These are phyloP conservation scores for Eugnorisma glareosa DNA, from an alignment of 2,888 invertebrate genomes.

Conservation along the genomic window DNA sequence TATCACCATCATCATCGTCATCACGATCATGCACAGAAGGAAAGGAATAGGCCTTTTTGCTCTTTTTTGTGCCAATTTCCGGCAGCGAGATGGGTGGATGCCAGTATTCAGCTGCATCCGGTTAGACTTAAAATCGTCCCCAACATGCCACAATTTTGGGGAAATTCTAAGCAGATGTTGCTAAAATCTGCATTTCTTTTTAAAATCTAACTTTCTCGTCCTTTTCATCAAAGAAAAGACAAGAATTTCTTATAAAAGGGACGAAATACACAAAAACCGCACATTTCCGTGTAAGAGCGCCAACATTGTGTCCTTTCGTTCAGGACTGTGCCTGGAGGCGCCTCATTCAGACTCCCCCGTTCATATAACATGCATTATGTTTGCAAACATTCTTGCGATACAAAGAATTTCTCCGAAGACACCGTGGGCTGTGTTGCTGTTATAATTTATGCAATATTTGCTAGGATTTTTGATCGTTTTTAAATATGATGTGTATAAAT, in stretches of 20 bases:
- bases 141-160: too few species aligned
- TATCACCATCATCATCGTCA: too few species aligned
- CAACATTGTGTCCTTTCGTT: constrained; percentile 59
- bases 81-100: too few species aligned
- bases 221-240: constrained; percentile 36
- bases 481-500: not conserved
- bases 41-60: too few species aligned
- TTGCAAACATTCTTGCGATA: constrained; percentile 55
- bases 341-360: constrained; percentile 63
- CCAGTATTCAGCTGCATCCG: too few species aligned
- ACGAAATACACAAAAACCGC: constrained; percentile 56
- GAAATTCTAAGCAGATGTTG: too few species aligned
- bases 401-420: constrained; percentile 64
- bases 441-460: constrained; percentile 28
- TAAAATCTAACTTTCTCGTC: not conserved
- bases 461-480: constrained; percentile 19
- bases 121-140: too few species aligned
- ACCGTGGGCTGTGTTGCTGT: constrained; percentile 40
- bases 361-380: constrained; percentile 67
- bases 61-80: too few species aligned
- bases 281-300: constrained; percentile 49
- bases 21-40: too few species aligned
- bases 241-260: constrained; percentile 38
- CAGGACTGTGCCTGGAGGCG: constrained; percentile 66
- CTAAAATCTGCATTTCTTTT: not conserved